phyloP scores from a whole-genome alignment of 1,140 invertebrate species.

The Drosophila paulistorum region DNA sequence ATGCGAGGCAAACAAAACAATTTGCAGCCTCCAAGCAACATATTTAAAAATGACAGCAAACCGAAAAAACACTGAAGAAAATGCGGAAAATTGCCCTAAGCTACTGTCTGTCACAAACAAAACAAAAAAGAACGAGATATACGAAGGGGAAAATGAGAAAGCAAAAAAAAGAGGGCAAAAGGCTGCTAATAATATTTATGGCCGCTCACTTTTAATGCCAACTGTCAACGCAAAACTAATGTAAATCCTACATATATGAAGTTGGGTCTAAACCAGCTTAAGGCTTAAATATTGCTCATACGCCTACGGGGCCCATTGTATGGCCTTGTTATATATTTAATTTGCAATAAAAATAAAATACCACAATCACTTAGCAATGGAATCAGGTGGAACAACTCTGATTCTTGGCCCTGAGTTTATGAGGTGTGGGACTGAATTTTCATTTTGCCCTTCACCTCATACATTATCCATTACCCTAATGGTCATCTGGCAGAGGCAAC shows the following conservation, averaged over 20 bases:
- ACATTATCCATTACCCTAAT: background rate
- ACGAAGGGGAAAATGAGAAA: conserved; percentile 22
- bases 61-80: conserved; percentile 13
- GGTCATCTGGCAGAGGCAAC: background rate
- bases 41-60: conserved; percentile 62
- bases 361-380: conserved; percentile 41
- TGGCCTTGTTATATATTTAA: conserved; percentile 54
- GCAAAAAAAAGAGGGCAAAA: conserved; percentile 11
- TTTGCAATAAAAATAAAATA: conserved; percentile 76
- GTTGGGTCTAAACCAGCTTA: conserved; percentile 51
- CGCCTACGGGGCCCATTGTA: conserved; percentile 20
- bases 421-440: background rate
- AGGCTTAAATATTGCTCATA: conserved; percentile 40
- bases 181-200: conserved; percentile 77
- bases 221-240: conserved; percentile 71
- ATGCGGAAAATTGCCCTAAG: conserved; percentile 42
- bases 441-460: background rate
- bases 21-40: conserved; percentile 54
- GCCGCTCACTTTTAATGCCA: conserved; percentile 72
- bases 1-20: conserved; percentile 43
- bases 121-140: background rate
- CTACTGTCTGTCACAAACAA: conserved; percentile 47
- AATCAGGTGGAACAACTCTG: conserved; percentile 7
- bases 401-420: conserved; percentile 9
- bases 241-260: conserved; percentile 42